Percentiles rank a stretch among this genome's conserved stretches.
Evolutionary conservation across 2,797 vertebrate species (phyloP).

Genomic region (Enteromius radiatus): DNA sequence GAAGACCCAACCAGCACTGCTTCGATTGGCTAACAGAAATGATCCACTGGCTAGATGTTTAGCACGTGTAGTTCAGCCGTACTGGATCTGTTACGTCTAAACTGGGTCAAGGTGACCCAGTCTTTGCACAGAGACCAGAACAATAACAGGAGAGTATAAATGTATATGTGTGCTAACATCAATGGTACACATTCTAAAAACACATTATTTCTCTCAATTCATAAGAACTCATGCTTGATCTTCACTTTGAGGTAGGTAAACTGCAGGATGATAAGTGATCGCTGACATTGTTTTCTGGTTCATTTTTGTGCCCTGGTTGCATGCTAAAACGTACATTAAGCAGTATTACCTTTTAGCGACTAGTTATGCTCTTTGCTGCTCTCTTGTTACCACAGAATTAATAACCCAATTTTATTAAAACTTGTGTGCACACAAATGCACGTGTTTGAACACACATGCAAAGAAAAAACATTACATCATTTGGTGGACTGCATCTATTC

Average conservation of each 20-base stretch:
- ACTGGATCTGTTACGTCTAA: constrained; percentile 62
- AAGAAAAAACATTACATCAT: constrained; percentile 60
- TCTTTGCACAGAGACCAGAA: constrained; percentile 48
- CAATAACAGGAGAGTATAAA: constrained; percentile 51
- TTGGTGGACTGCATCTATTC: constrained; percentile 58
- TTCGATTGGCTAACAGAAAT: constrained; percentile 64
- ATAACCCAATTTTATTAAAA: constrained; percentile 34
- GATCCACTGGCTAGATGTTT: constrained; percentile 53
- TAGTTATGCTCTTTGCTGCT: background rate
- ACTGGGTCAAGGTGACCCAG: constrained; percentile 78
- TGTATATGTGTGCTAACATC: constrained; percentile 45
- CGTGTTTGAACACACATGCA: constrained; percentile 8
- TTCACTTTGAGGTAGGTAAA: background rate
- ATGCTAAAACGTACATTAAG: background rate
- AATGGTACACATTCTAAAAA: background rate
- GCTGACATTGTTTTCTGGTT: background rate
- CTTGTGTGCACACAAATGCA: constrained; percentile 26
- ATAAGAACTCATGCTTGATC: background rate
- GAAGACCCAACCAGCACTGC: constrained; percentile 26
- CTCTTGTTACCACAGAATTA: background rate
- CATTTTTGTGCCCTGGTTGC: background rate
- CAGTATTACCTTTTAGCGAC: background rate
- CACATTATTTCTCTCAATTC: background rate
- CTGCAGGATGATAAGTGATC: background rate
- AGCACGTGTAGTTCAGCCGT: constrained; percentile 48